Conservation (phyloP, 2,113 vertebrate genomes). For the Nipponia nippon region DNA sequence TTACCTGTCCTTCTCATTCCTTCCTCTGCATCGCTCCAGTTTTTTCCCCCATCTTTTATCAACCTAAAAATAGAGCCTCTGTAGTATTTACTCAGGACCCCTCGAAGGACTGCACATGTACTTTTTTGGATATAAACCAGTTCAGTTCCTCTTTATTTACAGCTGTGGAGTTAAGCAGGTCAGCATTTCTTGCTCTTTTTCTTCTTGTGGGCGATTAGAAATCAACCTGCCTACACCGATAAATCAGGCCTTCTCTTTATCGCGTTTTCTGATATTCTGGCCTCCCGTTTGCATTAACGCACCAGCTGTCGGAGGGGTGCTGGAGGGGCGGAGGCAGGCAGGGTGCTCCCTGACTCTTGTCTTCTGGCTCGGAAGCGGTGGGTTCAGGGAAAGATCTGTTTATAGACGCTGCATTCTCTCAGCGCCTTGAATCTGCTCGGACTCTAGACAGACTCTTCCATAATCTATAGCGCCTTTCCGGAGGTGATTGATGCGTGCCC, state of each 20-base stretch:
- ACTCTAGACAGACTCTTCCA: background rate
- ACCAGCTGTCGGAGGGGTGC: background rate
- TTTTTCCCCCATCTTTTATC: too few relatives aligned
- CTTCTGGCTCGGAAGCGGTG: background rate
- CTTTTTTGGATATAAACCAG: background rate
- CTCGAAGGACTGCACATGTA: accelerated
- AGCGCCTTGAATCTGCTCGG: background rate
- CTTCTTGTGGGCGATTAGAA: background rate
- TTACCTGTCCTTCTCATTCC: background rate
- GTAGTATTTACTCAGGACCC: background rate
- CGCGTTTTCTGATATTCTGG: background rate
- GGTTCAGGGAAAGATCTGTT: background rate
- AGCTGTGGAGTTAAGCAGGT: background rate
- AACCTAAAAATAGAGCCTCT: background rate
- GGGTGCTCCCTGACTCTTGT: background rate
- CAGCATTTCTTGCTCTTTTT: background rate
- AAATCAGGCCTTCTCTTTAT: background rate
- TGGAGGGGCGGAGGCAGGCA: background rate
- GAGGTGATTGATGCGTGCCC: background rate
- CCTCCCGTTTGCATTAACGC: background rate
- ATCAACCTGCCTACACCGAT: background rate
- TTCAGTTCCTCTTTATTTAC: background rate
- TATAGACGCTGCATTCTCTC: background rate
- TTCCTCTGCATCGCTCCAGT: background rate
- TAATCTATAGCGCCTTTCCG: accelerated